Base-by-base conservation (phyloP, 2,888 invertebrate species). In the Leucophenga maculata region DNA sequence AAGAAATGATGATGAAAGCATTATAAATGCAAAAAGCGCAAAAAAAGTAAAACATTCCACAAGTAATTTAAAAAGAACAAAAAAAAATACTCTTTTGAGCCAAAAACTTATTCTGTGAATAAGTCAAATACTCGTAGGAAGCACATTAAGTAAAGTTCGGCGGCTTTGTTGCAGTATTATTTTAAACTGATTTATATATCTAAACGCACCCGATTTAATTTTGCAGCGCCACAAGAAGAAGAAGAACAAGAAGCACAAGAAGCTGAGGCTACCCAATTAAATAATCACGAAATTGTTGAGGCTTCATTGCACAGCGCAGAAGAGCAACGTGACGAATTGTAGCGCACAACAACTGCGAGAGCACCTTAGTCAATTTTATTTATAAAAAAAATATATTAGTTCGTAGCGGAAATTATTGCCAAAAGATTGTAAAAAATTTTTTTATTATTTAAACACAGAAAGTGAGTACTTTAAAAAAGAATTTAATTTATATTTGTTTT, bases 1-100 rank as follows among this genome's bases (percentile, higher is more conserved):
- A 88, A 76, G 87, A 88, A 72, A 80, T 88, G 75, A 83, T 88
- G 68, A 88, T 87, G 86, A 87, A 88, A 76, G 86, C 88, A 74
- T 77, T 88, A 83, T 84, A 82, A 26, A 26, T 16, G 54, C n/a
- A 18, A n/a, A 87, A 88, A 76, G 86, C 88, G 74, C 76, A 88
- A 83, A 84, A 82, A 26, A 26, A 3, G 54, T 14, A 18, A n/a
- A 32, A 65, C 39, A 20, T 67, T 69, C 66, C 54, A 65, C 65
- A 13, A 60, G 39, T 11, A 39, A 39, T n/a, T n/a, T 6, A 2
- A 46, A 31, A 6, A 32, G 46, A 13, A 32, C 39, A 57, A 22
- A 20, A 48, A 50, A 46, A 18, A 16, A 39, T 64, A 59, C 57
- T 52, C 70, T 26, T 48, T 55, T 52, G 20, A 59, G 55, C 48